Evolutionary conservation across 23 tunicate genomes (phyloP), one percentile per base, ranked within the genome.

Genomic region (Ciona savignyi): DNA sequence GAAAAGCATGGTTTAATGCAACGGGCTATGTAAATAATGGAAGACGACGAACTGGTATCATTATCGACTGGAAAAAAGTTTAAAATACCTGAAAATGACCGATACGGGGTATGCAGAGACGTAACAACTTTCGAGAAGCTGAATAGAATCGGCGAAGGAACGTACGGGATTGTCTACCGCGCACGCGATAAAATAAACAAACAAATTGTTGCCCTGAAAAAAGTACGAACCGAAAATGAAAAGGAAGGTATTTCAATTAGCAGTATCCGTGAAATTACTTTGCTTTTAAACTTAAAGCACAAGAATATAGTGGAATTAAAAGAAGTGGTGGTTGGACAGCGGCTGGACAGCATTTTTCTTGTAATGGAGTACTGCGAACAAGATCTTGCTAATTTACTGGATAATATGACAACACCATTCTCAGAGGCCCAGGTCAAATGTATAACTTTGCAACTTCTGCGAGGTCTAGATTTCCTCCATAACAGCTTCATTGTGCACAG

Each of bases 321-420:
- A 67, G 91, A 90, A 67, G 96, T 95, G 34, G 99, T 85, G 15
- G 99, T 95, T 20, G 99, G 99, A 25, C 90, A 84, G 61, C 72
- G 89, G 42, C 92, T 95, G 33, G 99, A 95, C 80, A 95, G 99
- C 80, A 83, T 95, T 27, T 95, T 95, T 73, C 79, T 95, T 29
- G 99, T 95, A 25, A 95, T 95, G 99, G 99, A 95, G 34, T 95
- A 95, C 62, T 95, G 99, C 67, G 96, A 95, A 62, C 95, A 95
- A 67, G 99, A 95, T 56, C 74, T 95, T 23, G 99, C 92, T 3
- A 88, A 85, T 32, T 65, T 95, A 34, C 81, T 95, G 71, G 99
- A 95, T 83, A 85, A 95, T 74, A 88, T 95, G 99, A 28, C 75
- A 4, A 67, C 86, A 0, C 99, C 99, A 25, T 95, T 95, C 68